Base-by-base conservation (phyloP, 2,888 invertebrate species). In the Odontomyia ornata region DNA sequence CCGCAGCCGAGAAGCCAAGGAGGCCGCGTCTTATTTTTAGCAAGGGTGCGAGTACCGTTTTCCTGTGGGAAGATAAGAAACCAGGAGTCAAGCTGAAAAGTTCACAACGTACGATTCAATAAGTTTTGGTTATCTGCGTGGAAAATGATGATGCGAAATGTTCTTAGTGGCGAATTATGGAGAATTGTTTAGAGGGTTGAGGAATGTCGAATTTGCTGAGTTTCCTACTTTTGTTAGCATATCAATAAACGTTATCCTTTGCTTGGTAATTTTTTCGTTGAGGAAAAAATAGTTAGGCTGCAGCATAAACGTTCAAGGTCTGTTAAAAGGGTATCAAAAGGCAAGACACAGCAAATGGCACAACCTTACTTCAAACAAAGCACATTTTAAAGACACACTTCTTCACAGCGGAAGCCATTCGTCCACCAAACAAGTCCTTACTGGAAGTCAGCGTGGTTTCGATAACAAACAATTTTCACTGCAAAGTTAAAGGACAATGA, bases 141-240 rank as follows among this genome's bases (percentile, higher is more conserved):
- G 57, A 27, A 73, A 73, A 73, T 60, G 73, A 57, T 57, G 60
- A 57, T 18, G 43, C 72, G 28, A 30, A 72, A 30, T 56, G 57
- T 72, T 72, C 15, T 56, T 56, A 13, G 43, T 18, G 15, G 15
- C n/a, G 4, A 9, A 52, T 52, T 52, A 52, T 9, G 52, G 4
- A 4, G n/a, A 18, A 52, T 52, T 52, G 52, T 43, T 43, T 7
- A 43, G n/a, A 43, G 43, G 13, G 7, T 43, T 43, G 7, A 7
- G 43, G 13, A 13, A 43, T 9, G 43, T 43, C 43, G 43, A 13
- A 43, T 43, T 43, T 13, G 43, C 43, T 13, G n/a, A 43, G 43
- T 7, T 9, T 9, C 7, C 43, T 9, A 43, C 13, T 43, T 43
- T 7, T 9, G 7, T 43, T 43, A 43, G 43, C 13, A 9, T 43